phyloP scores from a whole-genome alignment of 2,888 invertebrate genomes.

The Hydropsyche betteni region DNA sequence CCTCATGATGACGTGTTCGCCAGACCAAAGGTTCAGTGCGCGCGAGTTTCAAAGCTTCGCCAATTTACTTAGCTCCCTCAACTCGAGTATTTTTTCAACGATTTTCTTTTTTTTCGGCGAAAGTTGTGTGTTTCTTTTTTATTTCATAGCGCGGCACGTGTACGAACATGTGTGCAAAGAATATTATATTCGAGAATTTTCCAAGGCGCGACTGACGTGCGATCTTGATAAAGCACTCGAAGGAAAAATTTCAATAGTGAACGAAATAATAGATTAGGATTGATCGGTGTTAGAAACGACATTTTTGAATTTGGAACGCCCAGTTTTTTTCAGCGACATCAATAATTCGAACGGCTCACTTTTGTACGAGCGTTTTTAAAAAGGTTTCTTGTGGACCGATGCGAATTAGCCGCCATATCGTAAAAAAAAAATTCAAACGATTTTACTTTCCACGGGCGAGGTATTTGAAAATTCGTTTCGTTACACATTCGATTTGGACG shows the following conservation, averaged over 20 bases:
- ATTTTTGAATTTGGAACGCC: slow-evolving; percentile 15
- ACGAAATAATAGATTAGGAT: slow-evolving; percentile 31
- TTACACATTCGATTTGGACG: too few species aligned
- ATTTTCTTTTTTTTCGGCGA: neutral
- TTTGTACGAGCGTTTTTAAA: neutral
- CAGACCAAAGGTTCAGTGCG: neutral
- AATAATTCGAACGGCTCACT: neutral
- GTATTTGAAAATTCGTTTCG: too few species aligned
- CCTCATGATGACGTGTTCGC: slow-evolving; percentile 6
- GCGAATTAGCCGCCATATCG: neutral
- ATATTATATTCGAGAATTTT: too few species aligned
- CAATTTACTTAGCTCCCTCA: too few species aligned
- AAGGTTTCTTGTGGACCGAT: neutral
- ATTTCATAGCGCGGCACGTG: neutral
- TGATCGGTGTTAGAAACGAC: slow-evolving; percentile 12
- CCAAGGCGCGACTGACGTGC: slow-evolving; percentile 13
- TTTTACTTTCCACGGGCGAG: too few species aligned
- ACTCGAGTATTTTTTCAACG: too few species aligned
- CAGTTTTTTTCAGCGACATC: neutral
- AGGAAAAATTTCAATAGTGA: slow-evolving; percentile 17
- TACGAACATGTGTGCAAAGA: too few species aligned
- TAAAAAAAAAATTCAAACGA: too few species aligned
- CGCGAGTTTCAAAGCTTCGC: too few species aligned
- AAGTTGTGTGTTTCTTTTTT: neutral
- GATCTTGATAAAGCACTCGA: slow-evolving; percentile 24